These are phyloP conservation scores for Cryptocephalus primarius DNA, from an alignment of 2,888 invertebrate genomes.

Conservation along the genomic window DNA sequence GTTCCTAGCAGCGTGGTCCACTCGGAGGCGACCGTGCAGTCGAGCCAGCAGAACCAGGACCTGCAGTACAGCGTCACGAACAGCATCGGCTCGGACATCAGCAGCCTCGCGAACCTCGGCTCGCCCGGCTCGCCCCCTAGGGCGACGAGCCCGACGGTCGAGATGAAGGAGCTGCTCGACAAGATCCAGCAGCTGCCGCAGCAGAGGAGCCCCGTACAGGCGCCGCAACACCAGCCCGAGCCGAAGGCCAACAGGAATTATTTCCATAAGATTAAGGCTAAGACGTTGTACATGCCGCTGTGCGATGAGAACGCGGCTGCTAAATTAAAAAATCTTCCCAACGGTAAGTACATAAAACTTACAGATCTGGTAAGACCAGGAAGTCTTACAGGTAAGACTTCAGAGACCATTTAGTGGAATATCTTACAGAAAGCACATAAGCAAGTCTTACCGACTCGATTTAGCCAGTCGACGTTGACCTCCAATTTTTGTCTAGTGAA, in stretches of 20 bases:
- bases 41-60: constrained; percentile 23
- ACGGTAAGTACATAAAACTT: constrained; percentile 20
- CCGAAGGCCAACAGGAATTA: constrained; percentile 30
- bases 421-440: too few species aligned
- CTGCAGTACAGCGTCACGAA: constrained; percentile 32
- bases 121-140: constrained; percentile 67
- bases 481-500: too few species aligned
- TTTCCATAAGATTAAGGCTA: constrained; percentile 46
- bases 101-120: constrained; percentile 55
- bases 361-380: too few species aligned
- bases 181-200: constrained; percentile 59
- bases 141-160: constrained; percentile 72
- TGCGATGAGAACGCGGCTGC: constrained; percentile 26
- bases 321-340: constrained; percentile 16
- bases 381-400: too few species aligned
- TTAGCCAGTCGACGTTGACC: too few species aligned
- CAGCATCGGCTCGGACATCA: constrained; percentile 47
- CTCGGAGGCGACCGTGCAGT: constrained; percentile 23
- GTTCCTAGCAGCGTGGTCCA: constrained; percentile 25
- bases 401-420: too few species aligned
- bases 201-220: constrained; percentile 36
- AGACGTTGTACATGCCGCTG: constrained; percentile 61
- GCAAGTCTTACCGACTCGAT: too few species aligned
- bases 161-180: constrained; percentile 60
- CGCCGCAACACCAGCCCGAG: constrained; percentile 27